Base-by-base conservation (phyloP, 2,113 vertebrate genomes). In the Catharus fuscescens region DNA sequence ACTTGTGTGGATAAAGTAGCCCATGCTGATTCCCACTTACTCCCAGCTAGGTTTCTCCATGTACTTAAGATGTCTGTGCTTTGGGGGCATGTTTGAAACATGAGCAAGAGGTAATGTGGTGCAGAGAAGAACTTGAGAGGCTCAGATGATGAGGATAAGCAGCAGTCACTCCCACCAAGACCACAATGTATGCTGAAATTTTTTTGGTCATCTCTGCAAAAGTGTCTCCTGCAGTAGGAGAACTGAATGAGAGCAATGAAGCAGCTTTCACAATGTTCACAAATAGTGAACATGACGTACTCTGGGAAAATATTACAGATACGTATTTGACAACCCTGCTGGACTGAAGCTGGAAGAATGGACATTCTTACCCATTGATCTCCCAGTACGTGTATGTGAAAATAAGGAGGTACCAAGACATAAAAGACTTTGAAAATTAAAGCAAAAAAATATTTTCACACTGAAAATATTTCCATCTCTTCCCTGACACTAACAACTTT, bases 111-210 rank as follows among this genome's bases (percentile, higher is more conserved):
- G 20, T 8, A 50, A 32, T 14, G 9, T 32, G 25, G 56, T 36
- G 9, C 28, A 45, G 42, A 45, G 12, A 29, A 67, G 52, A 82
- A 9, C 8, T 14, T 8, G 14, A 50, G 32, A 23, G 50, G 10
- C 20, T 71, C 40, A 52, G 40, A 80, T 25, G 54, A 50, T 24
- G 14, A 38, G 6, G 2, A 47, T 24, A 69, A 52, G 17, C 36
- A 82, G 53, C 1, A 0, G 18, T 59, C 25, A 18, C 14, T 24
- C 24, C 20, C 0, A 1, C 10, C 34, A 56, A 29, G 19, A 47
- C 4, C n/a, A 29, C 6, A 61, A 15, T 2, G 2, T 17, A 36
- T 16, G 12, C 8, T 53, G 31, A 34, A 7, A 25, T 64, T 85
- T 53, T 26, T 53, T 20, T 32, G 4, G 4, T 2, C 25, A 48